Percentiles rank a stretch among this genome's conserved stretches.
Conservation (phyloP, 2,113 vertebrate species). For the Typhlomys cinereus region DNA sequence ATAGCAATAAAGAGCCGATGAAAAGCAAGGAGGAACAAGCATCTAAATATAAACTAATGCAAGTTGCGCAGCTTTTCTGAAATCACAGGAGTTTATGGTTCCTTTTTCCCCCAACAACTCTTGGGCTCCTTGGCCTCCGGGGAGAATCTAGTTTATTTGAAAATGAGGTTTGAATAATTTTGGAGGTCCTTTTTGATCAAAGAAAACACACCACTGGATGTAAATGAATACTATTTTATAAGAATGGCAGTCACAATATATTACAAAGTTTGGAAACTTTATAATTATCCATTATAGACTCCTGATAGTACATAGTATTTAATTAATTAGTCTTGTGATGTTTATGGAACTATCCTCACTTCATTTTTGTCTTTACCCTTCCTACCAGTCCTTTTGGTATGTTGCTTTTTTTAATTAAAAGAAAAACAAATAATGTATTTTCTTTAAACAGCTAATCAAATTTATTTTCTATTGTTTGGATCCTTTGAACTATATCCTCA, state of each 20-base stretch:
- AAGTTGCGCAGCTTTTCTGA: background rate
- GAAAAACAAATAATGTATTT: slow-evolving; percentile 10
- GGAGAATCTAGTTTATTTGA: background rate
- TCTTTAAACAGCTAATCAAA: background rate
- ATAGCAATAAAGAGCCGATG: background rate
- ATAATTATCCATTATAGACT: background rate
- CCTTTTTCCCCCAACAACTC: background rate
- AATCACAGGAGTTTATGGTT: background rate
- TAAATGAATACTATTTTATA: background rate
- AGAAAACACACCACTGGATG: background rate
- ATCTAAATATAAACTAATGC: background rate
- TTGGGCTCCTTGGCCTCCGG: background rate
- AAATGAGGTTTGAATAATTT: background rate
- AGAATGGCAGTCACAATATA: background rate
- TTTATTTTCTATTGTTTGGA: background rate
- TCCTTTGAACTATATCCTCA: background rate
- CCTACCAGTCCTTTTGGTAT: background rate
- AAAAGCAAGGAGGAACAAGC: background rate
- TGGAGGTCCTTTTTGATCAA: background rate
- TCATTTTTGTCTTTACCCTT: background rate
- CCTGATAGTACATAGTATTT: too few species aligned
- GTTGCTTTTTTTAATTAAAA: background rate
- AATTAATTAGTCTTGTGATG: background rate
- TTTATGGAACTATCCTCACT: background rate
- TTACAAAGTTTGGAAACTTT: background rate